These are phyloP conservation scores for Blera fallax DNA, from an alignment of 2,888 invertebrate genomes.

Conservation along the genomic window DNA sequence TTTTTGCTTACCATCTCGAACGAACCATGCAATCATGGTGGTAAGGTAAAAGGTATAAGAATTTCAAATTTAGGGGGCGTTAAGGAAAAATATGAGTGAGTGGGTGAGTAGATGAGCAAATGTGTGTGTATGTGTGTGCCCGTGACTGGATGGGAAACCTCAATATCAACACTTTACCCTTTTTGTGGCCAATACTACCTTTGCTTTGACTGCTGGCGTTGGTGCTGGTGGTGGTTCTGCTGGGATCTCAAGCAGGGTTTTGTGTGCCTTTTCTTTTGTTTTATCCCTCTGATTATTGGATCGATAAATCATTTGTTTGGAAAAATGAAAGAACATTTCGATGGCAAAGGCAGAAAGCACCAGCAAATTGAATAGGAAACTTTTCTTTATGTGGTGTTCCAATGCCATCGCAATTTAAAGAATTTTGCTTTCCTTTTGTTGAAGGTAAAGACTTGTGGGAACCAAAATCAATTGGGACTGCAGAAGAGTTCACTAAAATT, in stretches of 20 bases:
- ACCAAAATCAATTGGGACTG: background rate
- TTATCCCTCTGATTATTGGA: slow-evolving; percentile 50
- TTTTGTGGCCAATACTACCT: slow-evolving; percentile 49
- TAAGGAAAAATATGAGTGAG: background rate
- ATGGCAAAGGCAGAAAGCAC: slow-evolving; percentile 50
- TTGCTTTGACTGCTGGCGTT: slow-evolving; percentile 16
- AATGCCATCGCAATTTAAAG: slow-evolving; percentile 47
- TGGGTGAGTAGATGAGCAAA: too few relatives aligned
- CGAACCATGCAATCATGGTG: slow-evolving; percentile 16
- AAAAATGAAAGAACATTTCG: slow-evolving; percentile 60
- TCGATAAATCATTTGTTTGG: slow-evolving; percentile 70
- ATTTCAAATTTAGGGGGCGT: slow-evolving; percentile 54
- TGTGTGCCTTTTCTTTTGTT: slow-evolving; percentile 37
- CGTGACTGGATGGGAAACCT: slow-evolving; percentile 35
- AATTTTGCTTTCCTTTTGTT: slow-evolving; percentile 34
- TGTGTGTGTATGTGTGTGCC: background rate
- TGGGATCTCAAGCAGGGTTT: background rate
- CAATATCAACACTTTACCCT: slow-evolving; percentile 65
- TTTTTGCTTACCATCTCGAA: slow-evolving; percentile 22
- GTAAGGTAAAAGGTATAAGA: slow-evolving; percentile 33
- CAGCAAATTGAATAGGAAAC: slow-evolving; percentile 60
- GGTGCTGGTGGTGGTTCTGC: background rate
- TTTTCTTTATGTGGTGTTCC: slow-evolving; percentile 20
- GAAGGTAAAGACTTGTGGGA: background rate
- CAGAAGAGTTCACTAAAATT: background rate